Evolutionary conservation across 2,797 vertebrate species (phyloP).

Genomic region (Falco rusticolus): DNA sequence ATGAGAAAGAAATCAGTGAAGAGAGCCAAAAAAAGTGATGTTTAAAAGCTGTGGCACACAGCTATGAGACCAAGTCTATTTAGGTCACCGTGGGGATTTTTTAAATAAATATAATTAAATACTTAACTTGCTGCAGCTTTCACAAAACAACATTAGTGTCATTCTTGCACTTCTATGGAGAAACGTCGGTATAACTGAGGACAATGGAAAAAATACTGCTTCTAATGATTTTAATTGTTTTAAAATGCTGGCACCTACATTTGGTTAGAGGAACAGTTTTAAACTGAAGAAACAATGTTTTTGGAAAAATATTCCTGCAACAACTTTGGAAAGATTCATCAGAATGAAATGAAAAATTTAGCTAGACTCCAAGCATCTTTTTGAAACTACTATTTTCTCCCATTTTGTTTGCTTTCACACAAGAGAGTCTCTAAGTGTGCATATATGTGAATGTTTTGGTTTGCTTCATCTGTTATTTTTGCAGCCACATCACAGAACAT

Average conservation of each 20-base stretch:
- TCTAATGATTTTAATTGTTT: neutral
- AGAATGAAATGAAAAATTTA: neutral
- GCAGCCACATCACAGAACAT: neutral
- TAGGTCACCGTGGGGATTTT: neutral
- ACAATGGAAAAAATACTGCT: neutral
- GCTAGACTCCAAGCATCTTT: neutral
- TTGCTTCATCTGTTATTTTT: neutral
- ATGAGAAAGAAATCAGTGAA: neutral
- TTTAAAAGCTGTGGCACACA: neutral
- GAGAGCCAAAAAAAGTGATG: neutral
- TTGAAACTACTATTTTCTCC: neutral
- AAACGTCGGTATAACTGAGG: neutral
- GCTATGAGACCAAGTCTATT: neutral
- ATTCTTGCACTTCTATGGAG: neutral
- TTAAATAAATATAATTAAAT: neutral
- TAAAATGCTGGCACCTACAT: neutral
- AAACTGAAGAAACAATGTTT: neutral
- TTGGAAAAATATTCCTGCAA: neutral
- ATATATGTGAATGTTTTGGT: neutral
- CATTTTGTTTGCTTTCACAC: neutral
- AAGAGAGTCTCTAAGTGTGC: neutral
- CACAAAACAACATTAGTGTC: neutral
- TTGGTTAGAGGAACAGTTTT: neutral
- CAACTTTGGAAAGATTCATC: neutral
- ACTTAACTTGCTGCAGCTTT: neutral